A percentile compares a stretch with the other conserved stretches of the same genome.
Conservation (phyloP, 2,797 vertebrate species). For the Mionectes olivaceus region DNA sequence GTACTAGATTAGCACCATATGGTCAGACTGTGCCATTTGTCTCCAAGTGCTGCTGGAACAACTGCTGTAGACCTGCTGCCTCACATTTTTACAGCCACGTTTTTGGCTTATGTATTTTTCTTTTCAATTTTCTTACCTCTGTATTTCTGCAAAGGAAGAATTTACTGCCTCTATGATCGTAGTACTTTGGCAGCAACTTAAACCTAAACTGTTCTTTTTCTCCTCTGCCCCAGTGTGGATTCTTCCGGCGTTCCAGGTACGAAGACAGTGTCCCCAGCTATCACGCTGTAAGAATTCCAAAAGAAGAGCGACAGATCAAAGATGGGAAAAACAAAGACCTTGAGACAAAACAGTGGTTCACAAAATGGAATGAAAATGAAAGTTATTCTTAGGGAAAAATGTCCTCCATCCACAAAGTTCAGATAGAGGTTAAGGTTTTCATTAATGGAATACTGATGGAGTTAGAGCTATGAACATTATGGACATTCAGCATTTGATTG, state of each 20-base stretch:
- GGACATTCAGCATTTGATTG: constrained; percentile 54
- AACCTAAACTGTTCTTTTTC: neutral
- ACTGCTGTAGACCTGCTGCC: neutral
- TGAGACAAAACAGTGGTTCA: constrained; percentile 94
- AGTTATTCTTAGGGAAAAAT: constrained; percentile 86
- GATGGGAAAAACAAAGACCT: constrained; percentile 82
- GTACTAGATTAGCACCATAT: neutral
- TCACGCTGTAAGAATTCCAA: constrained; percentile 93
- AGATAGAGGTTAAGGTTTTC: constrained; percentile 27
- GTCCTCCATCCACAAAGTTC: neutral
- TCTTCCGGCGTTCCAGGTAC: constrained; percentile 94
- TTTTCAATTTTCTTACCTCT: neutral
- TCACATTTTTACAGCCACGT: neutral
- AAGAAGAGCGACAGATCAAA: constrained; percentile 84
- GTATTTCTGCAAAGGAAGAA: neutral
- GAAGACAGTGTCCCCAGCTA: constrained; percentile 92
- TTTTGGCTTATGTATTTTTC: neutral
- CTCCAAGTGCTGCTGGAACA: neutral
- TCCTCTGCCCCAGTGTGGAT: constrained; percentile 86
- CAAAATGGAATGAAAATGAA: constrained; percentile 91
- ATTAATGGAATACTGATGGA: constrained; percentile 9
- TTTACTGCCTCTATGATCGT: neutral
- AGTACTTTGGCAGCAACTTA: neutral
- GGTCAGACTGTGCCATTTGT: neutral
- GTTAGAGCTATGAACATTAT: constrained; percentile 42